Conservation (phyloP, 2,797 vertebrate species). For the Denticeps clupeoides region DNA sequence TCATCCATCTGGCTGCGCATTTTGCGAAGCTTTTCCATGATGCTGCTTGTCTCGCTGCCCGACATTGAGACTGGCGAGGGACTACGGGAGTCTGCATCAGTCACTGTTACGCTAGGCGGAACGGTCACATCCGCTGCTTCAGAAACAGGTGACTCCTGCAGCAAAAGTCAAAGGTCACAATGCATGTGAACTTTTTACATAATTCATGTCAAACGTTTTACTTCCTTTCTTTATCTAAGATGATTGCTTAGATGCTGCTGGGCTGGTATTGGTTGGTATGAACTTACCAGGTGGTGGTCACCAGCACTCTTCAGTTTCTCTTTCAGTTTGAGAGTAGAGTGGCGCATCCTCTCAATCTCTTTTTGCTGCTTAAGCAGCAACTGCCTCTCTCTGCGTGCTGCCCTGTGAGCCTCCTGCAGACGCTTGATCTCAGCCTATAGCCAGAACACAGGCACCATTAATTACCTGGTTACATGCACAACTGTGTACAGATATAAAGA, state of each 20-base stretch:
- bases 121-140: slow-evolving; percentile 56
- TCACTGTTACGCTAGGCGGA: slow-evolving; percentile 47
- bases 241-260: neutral
- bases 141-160: slow-evolving; percentile 66
- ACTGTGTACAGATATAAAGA: neutral
- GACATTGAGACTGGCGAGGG: slow-evolving; percentile 83
- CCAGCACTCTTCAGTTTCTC: slow-evolving; percentile 83
- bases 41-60: slow-evolving; percentile 95
- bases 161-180: neutral
- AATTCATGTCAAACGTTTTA: too few relatives aligned
- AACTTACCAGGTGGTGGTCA: slow-evolving; percentile 68
- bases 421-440: slow-evolving; percentile 88
- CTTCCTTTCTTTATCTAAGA: too few relatives aligned
- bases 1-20: slow-evolving; percentile 95
- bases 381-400: slow-evolving; percentile 87
- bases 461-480: neutral
- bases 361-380: slow-evolving; percentile 91
- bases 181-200: neutral
- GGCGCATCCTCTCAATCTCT: slow-evolving; percentile 88
- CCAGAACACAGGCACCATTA: slow-evolving; percentile 4
- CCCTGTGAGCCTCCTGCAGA: slow-evolving; percentile 92
- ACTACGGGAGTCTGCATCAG: slow-evolving; percentile 70
- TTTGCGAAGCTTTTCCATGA: slow-evolving; percentile 98
- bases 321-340: slow-evolving; percentile 80
- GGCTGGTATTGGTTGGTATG: neutral